Percentiles rank a stretch among this genome's conserved stretches.
Evolutionary conservation across 2,113 vertebrate genomes (phyloP).

Genomic region (Corythaixoides concolor): DNA sequence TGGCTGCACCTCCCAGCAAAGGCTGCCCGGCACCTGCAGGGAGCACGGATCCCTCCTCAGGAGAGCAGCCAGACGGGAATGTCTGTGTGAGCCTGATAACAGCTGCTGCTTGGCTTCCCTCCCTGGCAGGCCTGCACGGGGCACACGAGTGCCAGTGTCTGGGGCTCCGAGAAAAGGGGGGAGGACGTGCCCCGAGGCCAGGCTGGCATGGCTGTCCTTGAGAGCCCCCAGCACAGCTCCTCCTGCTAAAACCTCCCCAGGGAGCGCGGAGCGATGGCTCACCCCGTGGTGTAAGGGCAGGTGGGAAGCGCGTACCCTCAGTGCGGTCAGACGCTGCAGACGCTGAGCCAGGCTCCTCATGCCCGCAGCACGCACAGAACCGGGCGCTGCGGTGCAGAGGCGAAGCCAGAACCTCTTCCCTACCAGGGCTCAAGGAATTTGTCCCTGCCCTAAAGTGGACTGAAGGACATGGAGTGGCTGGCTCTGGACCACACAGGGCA

Average conservation of each 20-base stretch:
- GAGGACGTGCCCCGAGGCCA: fast-evolving
- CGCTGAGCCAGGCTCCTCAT: not conserved
- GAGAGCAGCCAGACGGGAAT: constrained; percentile 32
- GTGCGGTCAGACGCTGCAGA: not conserved
- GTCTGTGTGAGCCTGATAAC: constrained; percentile 23
- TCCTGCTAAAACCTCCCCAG: not conserved
- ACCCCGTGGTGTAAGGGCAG: fast-evolving
- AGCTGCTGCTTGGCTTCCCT: not conserved
- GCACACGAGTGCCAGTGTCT: not conserved
- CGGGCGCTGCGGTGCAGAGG: not conserved
- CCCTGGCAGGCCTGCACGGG: not conserved
- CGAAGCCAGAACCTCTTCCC: not conserved
- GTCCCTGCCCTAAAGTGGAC: not conserved
- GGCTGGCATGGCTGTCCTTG: not conserved
- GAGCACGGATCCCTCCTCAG: not conserved
- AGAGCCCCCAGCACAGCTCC: not conserved
- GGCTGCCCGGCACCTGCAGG: not conserved
- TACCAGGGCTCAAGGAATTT: not conserved
- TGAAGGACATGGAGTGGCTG: not conserved
- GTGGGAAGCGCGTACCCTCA: fast-evolving
- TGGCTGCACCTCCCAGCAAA: not conserved
- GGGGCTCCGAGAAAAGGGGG: not conserved
- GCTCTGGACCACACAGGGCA: not conserved
- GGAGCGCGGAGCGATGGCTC: not conserved
- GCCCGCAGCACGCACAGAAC: fast-evolving